A percentile compares a stretch with the other conserved stretches of the same genome.
phyloP scores from a whole-genome alignment of 2,888 invertebrate species.

The Tipula vernalis region DNA sequence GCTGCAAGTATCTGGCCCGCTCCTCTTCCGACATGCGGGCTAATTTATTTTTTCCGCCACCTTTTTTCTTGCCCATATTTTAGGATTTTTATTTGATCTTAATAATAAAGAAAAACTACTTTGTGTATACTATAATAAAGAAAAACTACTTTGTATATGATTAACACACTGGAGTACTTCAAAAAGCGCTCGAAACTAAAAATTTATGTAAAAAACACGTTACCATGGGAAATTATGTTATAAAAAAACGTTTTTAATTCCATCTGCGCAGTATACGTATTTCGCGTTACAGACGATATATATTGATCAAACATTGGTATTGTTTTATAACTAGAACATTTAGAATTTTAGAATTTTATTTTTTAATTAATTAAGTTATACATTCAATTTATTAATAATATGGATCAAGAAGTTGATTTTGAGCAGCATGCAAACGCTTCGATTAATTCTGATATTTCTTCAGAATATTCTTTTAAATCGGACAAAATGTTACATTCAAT shows the following conservation, averaged over 20 bases:
- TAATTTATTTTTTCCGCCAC: slow-evolving; percentile 56
- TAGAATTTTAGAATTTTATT: neutral
- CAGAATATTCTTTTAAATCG: neutral
- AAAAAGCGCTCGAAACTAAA: neutral
- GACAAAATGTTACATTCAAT: neutral
- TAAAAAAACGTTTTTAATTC: neutral
- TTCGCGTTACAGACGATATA: neutral
- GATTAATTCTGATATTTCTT: neutral
- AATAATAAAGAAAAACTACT: neutral
- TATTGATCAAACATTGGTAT: neutral
- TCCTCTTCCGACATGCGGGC: slow-evolving; percentile 80
- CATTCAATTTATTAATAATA: neutral
- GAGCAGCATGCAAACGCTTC: neutral
- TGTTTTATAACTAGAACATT: neutral
- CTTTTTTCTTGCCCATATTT: slow-evolving; percentile 47
- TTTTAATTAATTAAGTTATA: neutral
- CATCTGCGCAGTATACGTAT: neutral
- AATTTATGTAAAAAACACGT: neutral
- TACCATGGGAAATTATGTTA: neutral
- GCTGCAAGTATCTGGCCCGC: slow-evolving; percentile 64
- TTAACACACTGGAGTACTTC: neutral
- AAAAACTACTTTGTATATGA: neutral
- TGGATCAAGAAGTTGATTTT: neutral
- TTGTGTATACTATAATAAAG: neutral
- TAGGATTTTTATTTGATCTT: slow-evolving; percentile 19